Conservation (phyloP, 2,888 invertebrate species). For the Odontocolon sp. region DNA sequence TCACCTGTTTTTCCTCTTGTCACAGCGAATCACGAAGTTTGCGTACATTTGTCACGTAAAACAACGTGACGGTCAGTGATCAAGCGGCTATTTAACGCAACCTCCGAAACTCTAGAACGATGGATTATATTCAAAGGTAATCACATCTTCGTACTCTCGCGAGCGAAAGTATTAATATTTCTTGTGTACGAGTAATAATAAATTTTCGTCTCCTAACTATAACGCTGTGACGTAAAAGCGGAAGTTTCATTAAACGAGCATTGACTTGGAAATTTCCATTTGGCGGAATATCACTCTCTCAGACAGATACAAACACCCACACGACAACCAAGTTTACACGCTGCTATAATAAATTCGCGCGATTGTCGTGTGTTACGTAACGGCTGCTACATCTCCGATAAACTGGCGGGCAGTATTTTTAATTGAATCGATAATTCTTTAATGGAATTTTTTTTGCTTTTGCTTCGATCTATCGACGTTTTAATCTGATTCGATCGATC, state of each 20-base stretch:
- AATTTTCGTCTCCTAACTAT: background rate
- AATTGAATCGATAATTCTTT: conserved; percentile 30
- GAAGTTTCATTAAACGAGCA: conserved; percentile 45
- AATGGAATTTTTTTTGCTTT: background rate
- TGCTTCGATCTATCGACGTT: background rate
- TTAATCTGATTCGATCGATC: background rate
- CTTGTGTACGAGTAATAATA: background rate
- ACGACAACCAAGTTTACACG: conserved; percentile 6
- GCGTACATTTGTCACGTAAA: conserved; percentile 18
- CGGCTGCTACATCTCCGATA: too few relatives aligned
- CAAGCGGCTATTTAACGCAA: background rate
- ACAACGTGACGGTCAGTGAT: background rate
- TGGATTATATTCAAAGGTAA: too few relatives aligned
- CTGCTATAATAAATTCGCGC: conserved; percentile 36
- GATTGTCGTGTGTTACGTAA: conserved; percentile 43
- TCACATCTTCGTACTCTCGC: too few relatives aligned
- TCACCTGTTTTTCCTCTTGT: conserved; percentile 16
- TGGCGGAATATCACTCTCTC: conserved; percentile 30
- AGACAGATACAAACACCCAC: background rate
- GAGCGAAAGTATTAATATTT: background rate
- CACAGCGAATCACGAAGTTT: conserved; percentile 24
- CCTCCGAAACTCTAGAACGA: too few relatives aligned
- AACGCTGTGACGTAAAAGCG: background rate
- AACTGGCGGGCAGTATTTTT: conserved; percentile 15
- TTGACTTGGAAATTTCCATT: conserved; percentile 59